These are phyloP conservation scores for Napeogenes inachia DNA, from an alignment of 2,888 invertebrate genomes.

Conservation along the genomic window DNA sequence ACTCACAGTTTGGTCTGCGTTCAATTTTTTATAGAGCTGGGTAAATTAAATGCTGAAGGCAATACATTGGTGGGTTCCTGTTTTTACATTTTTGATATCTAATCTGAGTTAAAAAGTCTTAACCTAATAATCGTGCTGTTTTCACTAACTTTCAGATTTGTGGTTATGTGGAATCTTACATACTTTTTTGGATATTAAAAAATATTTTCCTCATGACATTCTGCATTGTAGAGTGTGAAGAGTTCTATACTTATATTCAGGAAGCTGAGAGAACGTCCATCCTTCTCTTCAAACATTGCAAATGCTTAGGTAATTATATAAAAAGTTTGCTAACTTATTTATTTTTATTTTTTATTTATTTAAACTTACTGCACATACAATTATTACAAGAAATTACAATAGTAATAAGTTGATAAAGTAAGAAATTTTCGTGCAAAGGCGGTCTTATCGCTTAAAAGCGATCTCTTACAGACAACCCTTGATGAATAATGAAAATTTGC, in stretches of 20 bases:
- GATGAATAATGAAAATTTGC: too few relatives aligned
- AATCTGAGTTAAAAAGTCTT: too few relatives aligned
- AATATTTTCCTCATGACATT: constrained; percentile 17
- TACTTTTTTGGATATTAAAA: constrained; percentile 17
- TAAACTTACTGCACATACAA: too few relatives aligned
- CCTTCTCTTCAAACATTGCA: constrained; percentile 4
- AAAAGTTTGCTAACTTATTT: neutral
- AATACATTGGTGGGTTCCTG: constrained; percentile 7
- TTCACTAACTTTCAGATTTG: constrained; percentile 10
- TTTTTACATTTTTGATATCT: neutral
- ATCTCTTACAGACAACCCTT: too few relatives aligned
- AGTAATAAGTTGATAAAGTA: too few relatives aligned
- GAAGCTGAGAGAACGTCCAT: constrained; percentile 19
- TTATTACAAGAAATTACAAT: too few relatives aligned
- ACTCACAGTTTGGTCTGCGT: constrained; percentile 16
- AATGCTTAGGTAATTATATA: constrained; percentile 6
- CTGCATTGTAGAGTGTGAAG: constrained; percentile 23
- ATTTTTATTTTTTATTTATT: too few relatives aligned
- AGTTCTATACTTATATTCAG: constrained; percentile 18
- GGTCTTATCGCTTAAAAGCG: too few relatives aligned
- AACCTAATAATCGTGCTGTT: neutral
- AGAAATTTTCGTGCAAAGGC: too few relatives aligned
- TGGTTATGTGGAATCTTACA: constrained; percentile 3
- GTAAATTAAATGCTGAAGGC: constrained; percentile 1
- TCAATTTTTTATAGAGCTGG: constrained; percentile 21